Evolutionary conservation across 2,797 vertebrate genomes (phyloP), one percentile per base, ranked within the genome.

Genomic region (Tadarida brasiliensis): DNA sequence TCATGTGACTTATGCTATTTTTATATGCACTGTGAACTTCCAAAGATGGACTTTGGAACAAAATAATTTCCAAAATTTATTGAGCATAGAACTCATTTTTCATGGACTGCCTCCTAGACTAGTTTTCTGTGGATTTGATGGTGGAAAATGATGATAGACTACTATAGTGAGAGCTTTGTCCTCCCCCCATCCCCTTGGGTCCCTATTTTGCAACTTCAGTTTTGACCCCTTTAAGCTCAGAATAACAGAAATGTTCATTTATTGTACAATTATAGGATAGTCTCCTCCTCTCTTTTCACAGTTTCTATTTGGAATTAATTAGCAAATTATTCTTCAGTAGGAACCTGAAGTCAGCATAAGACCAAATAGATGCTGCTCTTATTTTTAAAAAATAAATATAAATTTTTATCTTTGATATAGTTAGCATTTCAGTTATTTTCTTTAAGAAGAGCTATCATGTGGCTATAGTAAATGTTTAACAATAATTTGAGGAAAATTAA

Each of bases 271-370:
- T 74, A 33, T 77, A 51, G 9, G 9, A 22, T 87, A 59, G 30
- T 44, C 1, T 77, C 11, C 56, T 93, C 35, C 54, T 73, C 24
- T 71, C 11, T 93, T 39, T 92, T 70, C 78, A 80, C 22, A 86
- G 5, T 39, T 81, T 74, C 65, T 47, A 88, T 76, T 71, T 95
- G 81, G 24, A 80, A 51, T 74, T 28, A 47, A 30, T 86, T 56
- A 90, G 51, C 68, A 93, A 89, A 95, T 59, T 89, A 56, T 51
- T 89, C 59, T 61, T 91, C n/a, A 71, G 17, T 82, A 68, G 61
- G 8, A 68, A 59, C 4, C 11, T 63, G 17, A 20, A 65, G 20
- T 11, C 22, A n/a, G 65, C 24, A 26, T 59, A 82, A 70, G 67
- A 73, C 35, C 26, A 81, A 70, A 71, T 30, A 80, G 24, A 26